A percentile compares a stretch with the other conserved stretches of the same genome.
Conservation (phyloP, 2,888 invertebrate species). For the Drosophila nigricruria region DNA sequence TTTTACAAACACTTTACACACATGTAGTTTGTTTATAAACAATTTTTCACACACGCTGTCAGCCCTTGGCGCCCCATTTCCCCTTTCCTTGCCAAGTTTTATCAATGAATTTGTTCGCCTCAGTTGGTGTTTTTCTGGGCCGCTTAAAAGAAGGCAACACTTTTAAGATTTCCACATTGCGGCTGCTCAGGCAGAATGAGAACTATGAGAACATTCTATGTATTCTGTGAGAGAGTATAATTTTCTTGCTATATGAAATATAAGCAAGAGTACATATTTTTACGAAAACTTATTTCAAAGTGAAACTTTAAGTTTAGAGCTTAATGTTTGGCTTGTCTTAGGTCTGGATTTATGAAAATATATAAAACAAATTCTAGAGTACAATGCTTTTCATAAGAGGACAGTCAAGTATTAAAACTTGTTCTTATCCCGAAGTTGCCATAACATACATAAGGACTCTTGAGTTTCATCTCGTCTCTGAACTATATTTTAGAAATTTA, state of each 20-base stretch:
- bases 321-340: too few relatives aligned
- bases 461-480: too few relatives aligned
- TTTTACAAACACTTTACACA: constrained; percentile 29
- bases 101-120: constrained; percentile 55
- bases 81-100: constrained; percentile 19
- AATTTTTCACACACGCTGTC: constrained; percentile 42
- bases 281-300: too few relatives aligned
- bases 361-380: too few relatives aligned
- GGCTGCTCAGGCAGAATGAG: background rate
- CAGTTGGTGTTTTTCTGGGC: background rate
- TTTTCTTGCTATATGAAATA: background rate
- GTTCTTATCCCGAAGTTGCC: too few relatives aligned
- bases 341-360: too few relatives aligned
- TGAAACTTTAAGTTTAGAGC: background rate
- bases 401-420: too few relatives aligned
- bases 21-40: constrained; percentile 62
- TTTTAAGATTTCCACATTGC: constrained; percentile 5
- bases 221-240: background rate
- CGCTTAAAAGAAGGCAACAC: constrained; percentile 49
- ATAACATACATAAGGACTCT: too few relatives aligned
- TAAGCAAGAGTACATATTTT: background rate
- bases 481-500: too few relatives aligned
- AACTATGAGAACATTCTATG: background rate
- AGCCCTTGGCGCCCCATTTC: background rate
- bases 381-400: too few relatives aligned